These are phyloP conservation scores for Promerops cafer DNA, from an alignment of 2,113 vertebrate genomes.

Conservation along the genomic window DNA sequence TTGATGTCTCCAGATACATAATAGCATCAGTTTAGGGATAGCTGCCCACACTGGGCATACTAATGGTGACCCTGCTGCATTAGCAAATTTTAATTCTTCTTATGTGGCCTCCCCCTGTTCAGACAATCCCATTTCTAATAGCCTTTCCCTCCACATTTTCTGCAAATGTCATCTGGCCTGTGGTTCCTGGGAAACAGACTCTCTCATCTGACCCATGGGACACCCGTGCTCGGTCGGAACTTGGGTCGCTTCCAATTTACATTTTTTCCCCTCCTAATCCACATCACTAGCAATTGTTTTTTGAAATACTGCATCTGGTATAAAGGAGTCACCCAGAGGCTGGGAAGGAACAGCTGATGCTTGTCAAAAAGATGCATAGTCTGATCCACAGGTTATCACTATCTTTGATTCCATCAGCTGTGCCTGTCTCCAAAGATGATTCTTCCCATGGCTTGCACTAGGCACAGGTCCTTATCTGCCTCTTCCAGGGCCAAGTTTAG, in stretches of 20 bases:
- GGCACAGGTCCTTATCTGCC: constrained; percentile 60
- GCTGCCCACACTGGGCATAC: neutral
- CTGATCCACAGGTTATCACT: constrained; percentile 59
- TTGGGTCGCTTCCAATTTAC: constrained; percentile 15
- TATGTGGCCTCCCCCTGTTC: neutral
- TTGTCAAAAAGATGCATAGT: constrained; percentile 51
- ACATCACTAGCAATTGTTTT: constrained; percentile 46
- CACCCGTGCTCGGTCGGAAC: neutral
- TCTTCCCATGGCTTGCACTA: constrained; percentile 53
- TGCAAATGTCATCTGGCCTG: constrained; percentile 48
- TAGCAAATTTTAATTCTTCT: constrained; percentile 4
- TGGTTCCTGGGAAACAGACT: constrained; percentile 55
- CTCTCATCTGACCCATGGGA: constrained; percentile 55
- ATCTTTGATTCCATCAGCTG: constrained; percentile 53
- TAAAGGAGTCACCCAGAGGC: constrained; percentile 53
- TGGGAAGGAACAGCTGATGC: constrained; percentile 49
- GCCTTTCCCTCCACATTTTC: constrained; percentile 44
- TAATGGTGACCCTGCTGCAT: constrained; percentile 1
- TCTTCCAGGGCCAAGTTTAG: constrained; percentile 61
- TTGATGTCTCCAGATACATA: neutral
- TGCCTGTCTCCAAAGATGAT: constrained; percentile 39
- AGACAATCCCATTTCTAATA: constrained; percentile 11
- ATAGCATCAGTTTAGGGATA: neutral
- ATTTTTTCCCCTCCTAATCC: neutral
- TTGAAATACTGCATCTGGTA: constrained; percentile 51